phyloP scores from a whole-genome alignment of 2,888 invertebrate genomes.

The Heliconius erato region DNA sequence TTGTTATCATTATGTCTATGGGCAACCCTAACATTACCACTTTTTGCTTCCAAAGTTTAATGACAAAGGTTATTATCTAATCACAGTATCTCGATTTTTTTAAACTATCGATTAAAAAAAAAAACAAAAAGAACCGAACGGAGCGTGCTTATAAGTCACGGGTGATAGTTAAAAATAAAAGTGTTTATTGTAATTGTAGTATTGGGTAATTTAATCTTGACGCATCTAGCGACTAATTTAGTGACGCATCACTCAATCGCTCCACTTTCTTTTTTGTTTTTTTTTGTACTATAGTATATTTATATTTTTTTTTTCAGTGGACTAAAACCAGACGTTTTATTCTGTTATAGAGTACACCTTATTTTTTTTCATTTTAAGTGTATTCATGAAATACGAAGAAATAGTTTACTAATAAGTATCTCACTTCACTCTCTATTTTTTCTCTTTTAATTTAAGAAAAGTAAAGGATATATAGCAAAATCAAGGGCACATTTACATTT shows the following conservation, averaged over 20 bases:
- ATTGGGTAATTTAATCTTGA: conserved; percentile 4
- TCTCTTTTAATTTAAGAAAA: too few relatives aligned
- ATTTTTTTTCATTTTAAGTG: too few relatives aligned
- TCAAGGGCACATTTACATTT: too few relatives aligned
- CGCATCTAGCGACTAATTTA: background rate
- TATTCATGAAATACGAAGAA: too few relatives aligned
- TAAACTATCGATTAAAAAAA: conserved; percentile 50
- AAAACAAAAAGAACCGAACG: conserved; percentile 46
- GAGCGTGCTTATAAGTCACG: conserved; percentile 43
- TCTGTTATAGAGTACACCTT: too few relatives aligned
- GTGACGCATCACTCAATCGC: background rate
- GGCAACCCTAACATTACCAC: conserved; percentile 55
- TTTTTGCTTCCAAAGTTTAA: conserved; percentile 67
- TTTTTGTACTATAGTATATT: too few relatives aligned
- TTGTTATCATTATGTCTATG: background rate
- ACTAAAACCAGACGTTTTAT: too few relatives aligned
- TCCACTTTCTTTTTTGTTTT: background rate
- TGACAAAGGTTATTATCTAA: conserved; percentile 81
- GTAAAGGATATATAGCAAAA: too few relatives aligned
- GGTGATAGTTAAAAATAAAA: conserved; percentile 29
- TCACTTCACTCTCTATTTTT: too few relatives aligned
- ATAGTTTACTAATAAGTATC: too few relatives aligned
- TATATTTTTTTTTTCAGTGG: too few relatives aligned
- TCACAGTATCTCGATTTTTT: conserved; percentile 71
- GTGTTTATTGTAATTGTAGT: conserved; percentile 18